These are phyloP conservation scores for Pterobdella sp. DNA, from an alignment of 2,888 invertebrate species.

Conservation along the genomic window DNA sequence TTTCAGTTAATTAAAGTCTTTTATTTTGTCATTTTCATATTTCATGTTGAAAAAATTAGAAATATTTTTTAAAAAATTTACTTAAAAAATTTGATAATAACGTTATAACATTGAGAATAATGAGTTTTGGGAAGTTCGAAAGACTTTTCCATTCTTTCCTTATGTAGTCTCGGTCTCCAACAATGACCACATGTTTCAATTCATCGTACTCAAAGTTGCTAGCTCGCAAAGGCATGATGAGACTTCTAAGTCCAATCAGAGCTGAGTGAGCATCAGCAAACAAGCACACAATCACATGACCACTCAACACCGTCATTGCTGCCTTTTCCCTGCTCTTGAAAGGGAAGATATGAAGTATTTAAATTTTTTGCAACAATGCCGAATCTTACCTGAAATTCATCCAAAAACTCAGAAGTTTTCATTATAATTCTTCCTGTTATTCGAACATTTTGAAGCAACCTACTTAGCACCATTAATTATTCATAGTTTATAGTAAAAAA, in stretches of 20 bases:
- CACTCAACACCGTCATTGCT: conserved; percentile 63
- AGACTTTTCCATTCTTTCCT: conserved; percentile 99
- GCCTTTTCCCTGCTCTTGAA: conserved; percentile 92
- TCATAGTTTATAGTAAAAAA: too few relatives aligned
- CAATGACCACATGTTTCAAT: conserved; percentile 97
- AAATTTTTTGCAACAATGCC: too few relatives aligned
- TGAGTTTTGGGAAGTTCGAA: conserved; percentile 98
- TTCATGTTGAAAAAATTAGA: too few relatives aligned
- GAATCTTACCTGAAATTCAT: too few relatives aligned
- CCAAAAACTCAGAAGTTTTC: too few relatives aligned
- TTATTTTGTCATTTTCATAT: not conserved
- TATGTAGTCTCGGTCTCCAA: conserved; percentile 96
- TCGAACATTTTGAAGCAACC: too few relatives aligned
- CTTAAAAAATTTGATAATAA: not conserved
- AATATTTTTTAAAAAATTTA: not conserved
- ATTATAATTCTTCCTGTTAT: too few relatives aligned
- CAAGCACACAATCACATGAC: conserved; percentile 80
- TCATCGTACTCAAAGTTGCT: conserved; percentile 99
- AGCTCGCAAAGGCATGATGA: conserved; percentile 98
- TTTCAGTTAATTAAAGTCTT: not conserved
- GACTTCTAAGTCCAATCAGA: conserved; percentile 89
- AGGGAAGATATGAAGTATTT: not conserved
- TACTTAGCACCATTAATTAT: too few relatives aligned
- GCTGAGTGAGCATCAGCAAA: conserved; percentile 99
- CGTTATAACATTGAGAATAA: conserved; percentile 63